These are phyloP conservation scores for Mobula hypostoma DNA, from an alignment of 2,113 vertebrate genomes.

Conservation along the genomic window DNA sequence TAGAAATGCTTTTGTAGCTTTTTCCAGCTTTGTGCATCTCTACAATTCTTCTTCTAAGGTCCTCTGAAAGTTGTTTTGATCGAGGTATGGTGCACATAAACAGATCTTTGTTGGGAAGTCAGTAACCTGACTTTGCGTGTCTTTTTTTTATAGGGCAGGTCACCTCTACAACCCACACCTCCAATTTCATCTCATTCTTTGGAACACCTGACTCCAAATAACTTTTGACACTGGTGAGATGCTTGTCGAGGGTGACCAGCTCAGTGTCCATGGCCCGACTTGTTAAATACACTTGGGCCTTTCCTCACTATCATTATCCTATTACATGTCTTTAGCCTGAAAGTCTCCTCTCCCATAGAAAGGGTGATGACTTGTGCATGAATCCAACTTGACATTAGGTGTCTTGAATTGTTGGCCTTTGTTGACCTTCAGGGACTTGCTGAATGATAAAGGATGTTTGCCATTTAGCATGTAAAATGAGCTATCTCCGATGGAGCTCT, in stretches of 20 bases:
- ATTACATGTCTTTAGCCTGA: background rate
- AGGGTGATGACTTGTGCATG: background rate
- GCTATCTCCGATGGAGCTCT: background rate
- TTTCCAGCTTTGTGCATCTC: too few species aligned
- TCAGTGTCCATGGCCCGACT: background rate
- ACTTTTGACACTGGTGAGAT: background rate
- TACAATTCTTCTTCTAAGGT: too few species aligned
- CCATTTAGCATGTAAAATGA: background rate
- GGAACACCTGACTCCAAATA: too few species aligned
- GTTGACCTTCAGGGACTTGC: too few species aligned
- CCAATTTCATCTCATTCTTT: too few species aligned
- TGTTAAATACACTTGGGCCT: background rate
- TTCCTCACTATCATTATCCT: background rate
- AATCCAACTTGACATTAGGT: background rate
- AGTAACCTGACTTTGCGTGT: too few species aligned
- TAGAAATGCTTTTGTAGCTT: too few species aligned
- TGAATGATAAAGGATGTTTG: background rate
- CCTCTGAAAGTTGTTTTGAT: too few species aligned
- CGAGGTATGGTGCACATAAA: too few species aligned
- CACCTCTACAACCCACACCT: too few species aligned
- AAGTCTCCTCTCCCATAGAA: background rate
- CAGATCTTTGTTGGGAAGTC: too few species aligned
- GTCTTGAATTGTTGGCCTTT: background rate
- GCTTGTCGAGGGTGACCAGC: background rate
- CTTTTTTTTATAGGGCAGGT: too few species aligned